Conservation (phyloP, 1,140 invertebrate genomes). For the Kradibia gibbosae region DNA sequence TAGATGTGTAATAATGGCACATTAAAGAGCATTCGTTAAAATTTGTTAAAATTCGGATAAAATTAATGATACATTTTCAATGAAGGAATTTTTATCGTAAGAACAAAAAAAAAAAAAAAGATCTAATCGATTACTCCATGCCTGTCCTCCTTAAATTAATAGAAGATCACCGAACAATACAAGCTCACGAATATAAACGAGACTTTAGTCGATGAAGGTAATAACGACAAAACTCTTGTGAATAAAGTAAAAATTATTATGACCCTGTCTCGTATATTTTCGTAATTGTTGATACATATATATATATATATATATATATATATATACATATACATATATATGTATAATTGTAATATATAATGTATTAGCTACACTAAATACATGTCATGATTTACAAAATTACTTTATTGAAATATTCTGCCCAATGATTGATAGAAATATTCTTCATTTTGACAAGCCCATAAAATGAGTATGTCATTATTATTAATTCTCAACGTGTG, state of each 20-base stretch:
- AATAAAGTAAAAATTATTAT: background rate
- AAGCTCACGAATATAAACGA: constrained; percentile 36
- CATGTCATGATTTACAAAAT: constrained; percentile 34
- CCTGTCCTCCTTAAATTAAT: constrained; percentile 26
- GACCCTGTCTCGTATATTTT: constrained; percentile 15
- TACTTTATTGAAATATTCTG: constrained; percentile 5
- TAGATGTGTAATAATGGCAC: constrained; percentile 35
- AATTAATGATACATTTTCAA: too few species aligned
- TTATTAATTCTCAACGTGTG: too few species aligned
- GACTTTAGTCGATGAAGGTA: background rate
- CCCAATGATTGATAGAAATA: too few species aligned
- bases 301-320: too few species aligned
- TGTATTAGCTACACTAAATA: constrained; percentile 32
- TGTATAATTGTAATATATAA: constrained; percentile 8
- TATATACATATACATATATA: background rate
- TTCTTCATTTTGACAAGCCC: too few species aligned
- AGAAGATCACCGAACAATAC: constrained; percentile 10
- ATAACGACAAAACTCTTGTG: background rate
- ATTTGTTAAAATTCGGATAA: too few species aligned
- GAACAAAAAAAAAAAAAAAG: too few species aligned
- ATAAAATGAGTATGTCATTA: too few species aligned
- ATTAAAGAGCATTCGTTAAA: constrained; percentile 29
- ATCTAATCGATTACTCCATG: background rate
- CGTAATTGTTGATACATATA: background rate
- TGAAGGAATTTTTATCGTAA: too few species aligned